Evolutionary conservation across 2,113 vertebrate species (phyloP).

Genomic region (Crotalus viridis): DNA sequence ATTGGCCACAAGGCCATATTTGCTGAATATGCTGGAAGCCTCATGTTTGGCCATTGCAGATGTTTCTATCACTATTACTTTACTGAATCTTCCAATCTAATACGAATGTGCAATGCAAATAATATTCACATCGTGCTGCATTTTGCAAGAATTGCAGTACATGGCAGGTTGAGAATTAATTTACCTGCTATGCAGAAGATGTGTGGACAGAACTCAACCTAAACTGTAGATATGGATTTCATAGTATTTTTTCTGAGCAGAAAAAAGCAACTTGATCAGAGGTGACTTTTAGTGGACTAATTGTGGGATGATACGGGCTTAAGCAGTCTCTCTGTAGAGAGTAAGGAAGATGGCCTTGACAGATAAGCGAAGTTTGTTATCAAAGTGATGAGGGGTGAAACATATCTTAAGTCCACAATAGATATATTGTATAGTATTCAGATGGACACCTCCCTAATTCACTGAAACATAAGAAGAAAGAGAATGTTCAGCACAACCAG

Average conservation of each 20-base stretch:
- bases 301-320: not conserved
- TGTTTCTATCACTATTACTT: not conserved
- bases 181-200: not conserved
- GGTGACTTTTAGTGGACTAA: not conserved
- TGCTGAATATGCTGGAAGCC: not conserved
- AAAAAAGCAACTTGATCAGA: not conserved
- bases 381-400: not conserved
- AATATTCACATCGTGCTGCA: not conserved
- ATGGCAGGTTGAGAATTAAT: not conserved
- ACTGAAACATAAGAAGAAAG: not conserved
- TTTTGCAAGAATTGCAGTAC: not conserved
- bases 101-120: not conserved
- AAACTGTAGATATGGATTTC: not conserved
- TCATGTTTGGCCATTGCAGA: not conserved
- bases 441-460: not conserved
- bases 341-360: not conserved
- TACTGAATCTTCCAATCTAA: not conserved
- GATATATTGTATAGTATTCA: not conserved
- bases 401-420: not conserved
- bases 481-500: not conserved
- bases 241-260: not conserved
- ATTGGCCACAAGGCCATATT: not conserved
- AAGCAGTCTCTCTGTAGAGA: not conserved
- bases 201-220: not conserved
- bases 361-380: not conserved